Percentiles rank a stretch among this genome's conserved stretches.
These are phyloP conservation scores for Alethe castanea DNA, from an alignment of 2,113 vertebrate genomes.

Conservation along the genomic window DNA sequence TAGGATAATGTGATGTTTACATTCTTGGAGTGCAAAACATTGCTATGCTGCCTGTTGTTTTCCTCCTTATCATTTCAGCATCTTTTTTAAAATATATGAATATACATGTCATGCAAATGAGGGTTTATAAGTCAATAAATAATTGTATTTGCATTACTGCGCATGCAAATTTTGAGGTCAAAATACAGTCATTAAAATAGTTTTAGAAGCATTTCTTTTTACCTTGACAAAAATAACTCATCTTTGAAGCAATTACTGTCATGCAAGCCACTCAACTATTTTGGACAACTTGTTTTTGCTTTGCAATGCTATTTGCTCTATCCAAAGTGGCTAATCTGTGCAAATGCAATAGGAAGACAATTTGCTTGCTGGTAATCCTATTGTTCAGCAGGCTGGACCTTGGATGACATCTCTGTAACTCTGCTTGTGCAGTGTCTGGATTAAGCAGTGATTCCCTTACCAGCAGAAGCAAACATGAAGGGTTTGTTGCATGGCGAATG, in stretches of 20 bases:
- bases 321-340: not conserved
- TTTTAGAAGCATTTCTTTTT: not conserved
- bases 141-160: not conserved
- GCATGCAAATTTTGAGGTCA: not conserved
- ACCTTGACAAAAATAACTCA: not conserved
- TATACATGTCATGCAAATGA: slow-evolving; percentile 23
- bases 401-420: not conserved
- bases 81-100: slow-evolving; percentile 1
- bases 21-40: not conserved
- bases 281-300: not conserved
- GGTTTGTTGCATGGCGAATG: not conserved
- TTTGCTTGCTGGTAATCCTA: not conserved
- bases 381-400: not conserved
- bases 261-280: not conserved
- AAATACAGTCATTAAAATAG: not conserved
- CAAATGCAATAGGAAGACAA: not conserved
- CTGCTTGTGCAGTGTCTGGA: not conserved
- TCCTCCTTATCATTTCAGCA: not conserved
- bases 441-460: not conserved
- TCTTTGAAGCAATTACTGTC: not conserved
- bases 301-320: not conserved
- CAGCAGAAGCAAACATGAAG: not conserved
- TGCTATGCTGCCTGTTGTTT: not conserved
- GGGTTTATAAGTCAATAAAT: not conserved
- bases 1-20: not conserved